A percentile compares a stretch with the other conserved stretches of the same genome.
These are phyloP conservation scores for Campoletis raptor DNA, from an alignment of 2,888 invertebrate genomes.

Conservation along the genomic window DNA sequence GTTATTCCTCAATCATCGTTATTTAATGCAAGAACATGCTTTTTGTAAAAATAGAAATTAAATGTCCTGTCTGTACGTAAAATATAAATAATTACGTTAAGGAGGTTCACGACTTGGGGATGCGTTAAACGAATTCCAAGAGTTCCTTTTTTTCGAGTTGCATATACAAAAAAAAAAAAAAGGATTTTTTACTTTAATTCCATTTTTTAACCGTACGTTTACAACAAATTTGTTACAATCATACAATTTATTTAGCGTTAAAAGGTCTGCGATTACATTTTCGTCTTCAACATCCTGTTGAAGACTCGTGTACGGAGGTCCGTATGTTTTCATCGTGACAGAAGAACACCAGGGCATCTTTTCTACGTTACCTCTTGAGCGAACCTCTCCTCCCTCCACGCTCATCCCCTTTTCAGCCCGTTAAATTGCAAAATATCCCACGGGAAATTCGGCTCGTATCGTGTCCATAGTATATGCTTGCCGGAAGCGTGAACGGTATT, in stretches of 20 bases:
- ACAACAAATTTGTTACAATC: background rate
- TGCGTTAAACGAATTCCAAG: no score
- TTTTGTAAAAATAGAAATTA: background rate
- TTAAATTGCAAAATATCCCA: conserved; percentile 79
- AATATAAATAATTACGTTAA: no score
- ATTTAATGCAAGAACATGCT: background rate
- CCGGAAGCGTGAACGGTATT: conserved; percentile 71
- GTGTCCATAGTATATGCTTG: conserved; percentile 41
- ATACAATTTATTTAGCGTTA: background rate
- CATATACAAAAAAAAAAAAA: no score
- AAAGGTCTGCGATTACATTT: background rate
- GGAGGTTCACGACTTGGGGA: no score
- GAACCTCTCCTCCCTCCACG: conserved; percentile 17
- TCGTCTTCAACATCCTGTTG: background rate
- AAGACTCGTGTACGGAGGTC: background rate
- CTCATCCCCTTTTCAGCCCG: conserved; percentile 69
- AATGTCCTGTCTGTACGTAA: no score
- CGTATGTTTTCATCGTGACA: conserved; percentile 39
- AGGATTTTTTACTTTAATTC: no score
- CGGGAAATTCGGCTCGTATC: conserved; percentile 76
- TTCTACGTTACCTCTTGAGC: conserved; percentile 30
- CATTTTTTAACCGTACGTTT: background rate
- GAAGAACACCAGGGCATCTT: conserved; percentile 26
- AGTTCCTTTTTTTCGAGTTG: no score
- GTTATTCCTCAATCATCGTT: background rate